These are phyloP conservation scores for Catharus ustulatus DNA, from an alignment of 2,797 vertebrate species.

Conservation along the genomic window DNA sequence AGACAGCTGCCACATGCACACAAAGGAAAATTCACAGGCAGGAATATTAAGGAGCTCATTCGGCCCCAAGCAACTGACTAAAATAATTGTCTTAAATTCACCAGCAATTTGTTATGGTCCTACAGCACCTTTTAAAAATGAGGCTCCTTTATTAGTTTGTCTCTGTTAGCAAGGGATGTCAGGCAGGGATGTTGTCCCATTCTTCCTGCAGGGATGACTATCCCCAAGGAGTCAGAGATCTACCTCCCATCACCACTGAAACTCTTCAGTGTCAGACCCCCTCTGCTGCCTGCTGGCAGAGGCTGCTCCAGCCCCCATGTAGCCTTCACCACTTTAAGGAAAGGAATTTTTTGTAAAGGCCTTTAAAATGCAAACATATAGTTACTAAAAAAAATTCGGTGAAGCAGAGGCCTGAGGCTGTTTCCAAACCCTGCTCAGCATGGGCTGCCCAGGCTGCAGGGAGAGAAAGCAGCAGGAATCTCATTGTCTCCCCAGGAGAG, in stretches of 20 bases:
- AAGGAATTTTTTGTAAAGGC: not conserved
- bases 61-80: slow-evolving; percentile 48
- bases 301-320: not conserved
- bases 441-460: not conserved
- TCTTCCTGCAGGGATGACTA: not conserved
- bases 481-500: not conserved
- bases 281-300: not conserved
- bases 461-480: not conserved
- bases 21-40: slow-evolving; percentile 45
- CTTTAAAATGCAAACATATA: slow-evolving; percentile 47
- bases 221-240: not conserved
- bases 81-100: slow-evolving; percentile 58
- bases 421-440: slow-evolving; percentile 17
- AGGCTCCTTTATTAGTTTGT: slow-evolving; percentile 15
- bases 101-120: slow-evolving; percentile 38
- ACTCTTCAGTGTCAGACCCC: not conserved
- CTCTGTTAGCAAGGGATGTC: not conserved
- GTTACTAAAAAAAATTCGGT: not conserved
- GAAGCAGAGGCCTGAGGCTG: not conserved
- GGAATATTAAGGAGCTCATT: slow-evolving; percentile 44
- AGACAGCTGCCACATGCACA: slow-evolving; percentile 39
- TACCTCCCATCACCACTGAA: not conserved
- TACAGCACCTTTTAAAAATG: slow-evolving; percentile 17
- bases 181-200: not conserved
- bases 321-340: not conserved